These are phyloP conservation scores for Calidris pugnax DNA, from an alignment of 2,113 vertebrate genomes.

Conservation along the genomic window DNA sequence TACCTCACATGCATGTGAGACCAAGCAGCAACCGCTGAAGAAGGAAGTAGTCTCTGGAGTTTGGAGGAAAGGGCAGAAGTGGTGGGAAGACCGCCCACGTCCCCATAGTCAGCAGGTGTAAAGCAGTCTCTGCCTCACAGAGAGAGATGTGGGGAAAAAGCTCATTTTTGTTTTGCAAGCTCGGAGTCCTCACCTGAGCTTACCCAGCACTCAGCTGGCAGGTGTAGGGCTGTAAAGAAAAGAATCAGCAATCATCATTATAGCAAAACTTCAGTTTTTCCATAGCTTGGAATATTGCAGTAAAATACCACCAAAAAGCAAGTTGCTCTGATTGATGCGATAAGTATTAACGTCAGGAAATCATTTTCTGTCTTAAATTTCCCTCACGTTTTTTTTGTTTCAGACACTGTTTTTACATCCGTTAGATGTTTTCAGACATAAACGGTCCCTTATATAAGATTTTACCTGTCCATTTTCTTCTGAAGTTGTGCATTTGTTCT, in stretches of 20 bases:
- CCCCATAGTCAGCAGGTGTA: not conserved
- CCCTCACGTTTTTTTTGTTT: not conserved
- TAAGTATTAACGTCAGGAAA: not conserved
- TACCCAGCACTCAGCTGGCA: not conserved
- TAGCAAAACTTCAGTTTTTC: not conserved
- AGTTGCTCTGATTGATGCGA: not conserved
- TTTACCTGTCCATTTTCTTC: not conserved
- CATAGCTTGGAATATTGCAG: not conserved
- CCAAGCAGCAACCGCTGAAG: not conserved
- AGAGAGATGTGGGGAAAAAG: not conserved
- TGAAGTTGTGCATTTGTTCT: conserved; percentile 6
- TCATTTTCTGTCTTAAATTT: not conserved
- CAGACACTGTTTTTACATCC: not conserved
- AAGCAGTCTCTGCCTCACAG: not conserved
- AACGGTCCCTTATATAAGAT: not conserved
- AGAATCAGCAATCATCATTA: not conserved
- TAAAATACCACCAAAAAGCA: not conserved
- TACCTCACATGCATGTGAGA: not conserved
- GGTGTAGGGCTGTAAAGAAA: not conserved
- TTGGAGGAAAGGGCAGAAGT: not conserved
- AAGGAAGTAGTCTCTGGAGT: not conserved
- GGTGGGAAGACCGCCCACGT: not conserved
- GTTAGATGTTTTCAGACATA: not conserved
- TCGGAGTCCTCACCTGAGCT: not conserved
- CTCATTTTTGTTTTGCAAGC: not conserved